phyloP scores from a whole-genome alignment of 2,113 vertebrate species.

The Laticauda laticaudata region DNA sequence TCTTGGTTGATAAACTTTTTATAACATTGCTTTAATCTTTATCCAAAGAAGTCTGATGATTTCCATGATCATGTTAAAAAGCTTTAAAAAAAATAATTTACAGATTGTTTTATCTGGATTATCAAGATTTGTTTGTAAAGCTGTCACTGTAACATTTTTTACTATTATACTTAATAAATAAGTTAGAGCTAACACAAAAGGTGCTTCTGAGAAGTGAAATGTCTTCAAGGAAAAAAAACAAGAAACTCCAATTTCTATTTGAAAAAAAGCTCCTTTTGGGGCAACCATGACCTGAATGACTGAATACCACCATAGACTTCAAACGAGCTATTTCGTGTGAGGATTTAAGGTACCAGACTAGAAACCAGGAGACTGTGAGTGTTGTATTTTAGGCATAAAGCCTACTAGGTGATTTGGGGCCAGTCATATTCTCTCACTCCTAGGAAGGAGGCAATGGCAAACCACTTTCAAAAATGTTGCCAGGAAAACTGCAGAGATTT shows the following conservation, averaged over 20 bases:
- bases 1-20: not conserved
- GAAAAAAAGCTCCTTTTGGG: not conserved
- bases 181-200: not conserved
- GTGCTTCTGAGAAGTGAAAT: not conserved
- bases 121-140: not conserved
- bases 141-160: conserved; percentile 2
- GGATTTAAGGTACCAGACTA: not conserved
- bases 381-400: not conserved
- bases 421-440: not conserved
- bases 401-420: not conserved
- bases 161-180: not conserved
- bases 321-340: not conserved
- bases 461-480: not conserved
- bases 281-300: not conserved
- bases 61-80: not conserved
- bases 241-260: not conserved
- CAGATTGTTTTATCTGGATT: not conserved
- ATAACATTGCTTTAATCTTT: not conserved
- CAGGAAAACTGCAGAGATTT: not conserved
- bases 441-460: not conserved
- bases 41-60: not conserved
- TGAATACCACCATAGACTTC: not conserved
- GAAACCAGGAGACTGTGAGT: not conserved
- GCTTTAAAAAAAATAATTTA: not conserved
- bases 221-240: not conserved